Percentiles rank a stretch among this genome's conserved stretches.
phyloP scores from a whole-genome alignment of 2,888 invertebrate genomes.

The Corbicula japonica region DNA sequence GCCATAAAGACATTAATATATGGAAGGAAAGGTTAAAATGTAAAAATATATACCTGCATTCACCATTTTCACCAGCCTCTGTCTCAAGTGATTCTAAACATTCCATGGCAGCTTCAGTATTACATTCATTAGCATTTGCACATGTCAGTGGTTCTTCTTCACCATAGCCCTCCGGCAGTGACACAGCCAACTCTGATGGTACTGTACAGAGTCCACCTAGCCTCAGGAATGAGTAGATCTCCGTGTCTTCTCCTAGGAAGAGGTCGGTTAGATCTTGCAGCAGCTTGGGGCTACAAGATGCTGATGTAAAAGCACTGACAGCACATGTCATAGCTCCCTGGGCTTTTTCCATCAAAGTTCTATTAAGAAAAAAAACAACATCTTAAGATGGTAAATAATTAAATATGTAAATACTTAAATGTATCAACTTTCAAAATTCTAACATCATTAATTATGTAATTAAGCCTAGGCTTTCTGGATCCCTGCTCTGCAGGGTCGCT shows the following conservation, averaged over 20 bases:
- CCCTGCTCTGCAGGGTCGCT: too few species aligned
- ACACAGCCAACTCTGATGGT: conserved; percentile 10
- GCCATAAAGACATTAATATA: too few species aligned
- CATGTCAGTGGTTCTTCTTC: conserved; percentile 14
- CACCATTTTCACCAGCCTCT: too few species aligned
- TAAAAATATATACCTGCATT: conserved; percentile 15
- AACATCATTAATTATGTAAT: neutral
- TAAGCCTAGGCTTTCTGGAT: too few species aligned
- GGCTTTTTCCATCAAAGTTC: too few species aligned
- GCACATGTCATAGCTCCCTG: conserved; percentile 24
- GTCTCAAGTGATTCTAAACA: neutral
- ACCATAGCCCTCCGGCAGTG: conserved; percentile 44
- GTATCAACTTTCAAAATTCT: too few species aligned
- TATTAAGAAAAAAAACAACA: too few species aligned
- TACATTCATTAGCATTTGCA: conserved; percentile 27
- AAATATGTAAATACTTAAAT: too few species aligned
- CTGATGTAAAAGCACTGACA: conserved; percentile 7
- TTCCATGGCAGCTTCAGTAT: neutral
- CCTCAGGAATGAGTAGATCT: neutral
- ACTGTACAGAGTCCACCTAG: conserved; percentile 5
- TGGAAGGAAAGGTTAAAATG: too few species aligned
- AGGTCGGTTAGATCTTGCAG: conserved; percentile 7
- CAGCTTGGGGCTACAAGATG: conserved; percentile 11
- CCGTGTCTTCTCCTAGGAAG: neutral
- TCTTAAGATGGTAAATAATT: too few species aligned